Evolutionary conservation across 2,797 vertebrate species (phyloP).

Genomic region (Nyctibius grandis): DNA sequence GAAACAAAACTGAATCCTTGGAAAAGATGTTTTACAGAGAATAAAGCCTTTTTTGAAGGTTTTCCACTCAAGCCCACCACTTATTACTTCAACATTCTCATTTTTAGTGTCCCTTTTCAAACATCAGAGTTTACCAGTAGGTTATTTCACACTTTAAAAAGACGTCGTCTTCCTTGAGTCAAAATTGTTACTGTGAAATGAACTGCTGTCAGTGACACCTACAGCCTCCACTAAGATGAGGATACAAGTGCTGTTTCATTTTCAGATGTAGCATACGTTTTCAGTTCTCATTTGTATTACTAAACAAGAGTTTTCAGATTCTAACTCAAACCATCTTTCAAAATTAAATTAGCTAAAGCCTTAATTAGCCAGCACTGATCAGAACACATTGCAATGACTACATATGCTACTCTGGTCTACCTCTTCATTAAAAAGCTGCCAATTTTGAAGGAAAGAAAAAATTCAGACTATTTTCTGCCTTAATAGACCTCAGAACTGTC

Average conservation of each 20-base stretch:
- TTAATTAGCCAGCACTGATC: not conserved
- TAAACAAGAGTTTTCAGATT: constrained; percentile 1
- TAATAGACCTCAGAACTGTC: not conserved
- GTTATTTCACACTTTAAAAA: not conserved
- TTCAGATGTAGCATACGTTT: not conserved
- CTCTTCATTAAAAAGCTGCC: not conserved
- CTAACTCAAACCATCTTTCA: not conserved
- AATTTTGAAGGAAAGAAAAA: not conserved
- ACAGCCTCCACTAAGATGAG: not conserved
- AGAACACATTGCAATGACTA: constrained; percentile 4
- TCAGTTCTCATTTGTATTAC: not conserved
- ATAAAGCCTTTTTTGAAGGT: not conserved
- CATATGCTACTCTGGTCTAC: not conserved
- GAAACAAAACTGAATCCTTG: not conserved
- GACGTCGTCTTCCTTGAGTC: not conserved
- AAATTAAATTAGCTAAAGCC: constrained; percentile 8
- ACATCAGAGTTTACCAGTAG: not conserved
- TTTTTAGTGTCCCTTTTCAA: not conserved
- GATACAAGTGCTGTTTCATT: not conserved
- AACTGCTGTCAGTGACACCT: not conserved
- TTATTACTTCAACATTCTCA: not conserved
- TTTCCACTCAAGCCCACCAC: not conserved
- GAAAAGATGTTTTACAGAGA: not conserved
- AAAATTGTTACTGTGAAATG: not conserved
- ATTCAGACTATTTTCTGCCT: not conserved